Conservation (phyloP, 2,888 invertebrate genomes). For the Pogonocherus hispidulus region DNA sequence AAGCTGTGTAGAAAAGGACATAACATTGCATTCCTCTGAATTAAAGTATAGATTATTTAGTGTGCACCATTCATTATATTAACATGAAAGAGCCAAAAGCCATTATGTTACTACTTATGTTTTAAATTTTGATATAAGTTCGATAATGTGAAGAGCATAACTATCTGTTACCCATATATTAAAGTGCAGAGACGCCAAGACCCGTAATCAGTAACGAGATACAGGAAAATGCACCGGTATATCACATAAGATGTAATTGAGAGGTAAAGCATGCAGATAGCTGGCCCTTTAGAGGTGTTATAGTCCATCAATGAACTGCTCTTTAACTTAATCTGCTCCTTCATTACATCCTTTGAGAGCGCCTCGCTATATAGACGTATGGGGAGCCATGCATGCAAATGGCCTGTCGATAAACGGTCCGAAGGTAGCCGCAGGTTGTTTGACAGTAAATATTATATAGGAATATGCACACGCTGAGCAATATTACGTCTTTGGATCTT, state of each 20-base stretch:
- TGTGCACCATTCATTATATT: too few relatives aligned
- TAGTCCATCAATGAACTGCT: conserved; percentile 39
- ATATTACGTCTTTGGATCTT: conserved; percentile 9
- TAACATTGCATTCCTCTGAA: too few relatives aligned
- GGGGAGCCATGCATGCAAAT: conserved; percentile 50
- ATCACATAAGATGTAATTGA: conserved; percentile 8
- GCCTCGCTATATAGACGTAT: conserved; percentile 31
- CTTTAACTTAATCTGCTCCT: conserved; percentile 46
- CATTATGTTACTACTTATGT: too few relatives aligned
- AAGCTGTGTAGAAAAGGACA: too few relatives aligned
- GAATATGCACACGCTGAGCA: conserved; percentile 16
- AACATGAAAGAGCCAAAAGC: too few relatives aligned
- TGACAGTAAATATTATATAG: conserved; percentile 24
- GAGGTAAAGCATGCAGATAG: neutral
- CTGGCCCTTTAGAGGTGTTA: conserved; percentile 39
- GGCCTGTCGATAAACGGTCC: conserved; percentile 45
- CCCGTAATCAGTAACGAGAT: neutral
- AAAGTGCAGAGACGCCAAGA: neutral
- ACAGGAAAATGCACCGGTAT: neutral
- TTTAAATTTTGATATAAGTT: too few relatives aligned
- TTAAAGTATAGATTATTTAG: too few relatives aligned
- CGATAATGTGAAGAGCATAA: too few relatives aligned
- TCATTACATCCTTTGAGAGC: conserved; percentile 46
- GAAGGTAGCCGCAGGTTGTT: conserved; percentile 39
- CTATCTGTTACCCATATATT: too few relatives aligned